Conservation (phyloP, 37 sponge, comb jelly and placozoan species). For the Aplysina aerophoba region DNA sequence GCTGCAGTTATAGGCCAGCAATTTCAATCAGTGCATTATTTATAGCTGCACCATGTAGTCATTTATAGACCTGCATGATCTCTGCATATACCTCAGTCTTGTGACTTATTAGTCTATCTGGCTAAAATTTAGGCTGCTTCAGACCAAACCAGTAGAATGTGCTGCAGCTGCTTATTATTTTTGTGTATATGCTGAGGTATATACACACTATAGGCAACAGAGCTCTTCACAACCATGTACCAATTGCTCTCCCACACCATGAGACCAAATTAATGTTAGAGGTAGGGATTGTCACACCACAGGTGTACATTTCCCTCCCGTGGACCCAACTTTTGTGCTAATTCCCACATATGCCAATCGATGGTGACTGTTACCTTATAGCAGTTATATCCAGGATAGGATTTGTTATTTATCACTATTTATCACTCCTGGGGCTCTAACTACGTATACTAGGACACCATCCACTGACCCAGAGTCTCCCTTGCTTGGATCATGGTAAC, state of each 20-base stretch:
- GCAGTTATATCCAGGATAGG: slow-evolving; percentile 11
- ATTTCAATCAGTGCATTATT: slow-evolving; percentile 10
- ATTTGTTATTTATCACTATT: slow-evolving; percentile 9
- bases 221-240: slow-evolving; percentile 11
- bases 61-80: slow-evolving; percentile 11
- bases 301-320: slow-evolving; percentile 8
- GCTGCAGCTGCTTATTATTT: slow-evolving; percentile 11
- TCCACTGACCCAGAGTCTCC: slow-evolving; percentile 12
- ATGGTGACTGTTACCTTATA: slow-evolving; percentile 11
- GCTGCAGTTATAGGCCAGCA: slow-evolving; percentile 8
- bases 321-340: slow-evolving; percentile 11
- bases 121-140: slow-evolving; percentile 11
- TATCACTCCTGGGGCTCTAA: slow-evolving; percentile 12
- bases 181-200: not conserved
- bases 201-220: slow-evolving; percentile 11
- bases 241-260: slow-evolving; percentile 12
- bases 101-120: slow-evolving; percentile 11
- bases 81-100: slow-evolving; percentile 7
- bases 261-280: slow-evolving; percentile 10
- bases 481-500: slow-evolving; percentile 11
- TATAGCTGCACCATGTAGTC: slow-evolving; percentile 11
- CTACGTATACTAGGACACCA: slow-evolving; percentile 11
- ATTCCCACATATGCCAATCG: slow-evolving; percentile 11
- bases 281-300: slow-evolving; percentile 12
- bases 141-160: slow-evolving; percentile 7